phyloP scores from a whole-genome alignment of 2,797 vertebrate species.

The Sciurus carolinensis region DNA sequence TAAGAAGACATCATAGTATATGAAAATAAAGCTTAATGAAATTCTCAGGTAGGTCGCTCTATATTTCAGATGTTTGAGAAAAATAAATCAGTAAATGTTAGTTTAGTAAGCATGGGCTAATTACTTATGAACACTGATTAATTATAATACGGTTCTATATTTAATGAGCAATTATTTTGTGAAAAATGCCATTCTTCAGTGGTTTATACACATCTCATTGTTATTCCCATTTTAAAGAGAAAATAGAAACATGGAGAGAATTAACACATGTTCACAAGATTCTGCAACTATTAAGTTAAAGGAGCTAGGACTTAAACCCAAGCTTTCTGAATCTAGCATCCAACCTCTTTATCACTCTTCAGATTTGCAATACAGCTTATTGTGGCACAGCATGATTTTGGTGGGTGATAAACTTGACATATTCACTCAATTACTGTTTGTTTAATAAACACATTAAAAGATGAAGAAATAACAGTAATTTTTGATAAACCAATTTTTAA shows the following conservation, averaged over 20 bases:
- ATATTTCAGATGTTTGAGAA: background rate
- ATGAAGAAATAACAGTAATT: background rate
- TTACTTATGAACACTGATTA: background rate
- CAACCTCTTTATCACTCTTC: background rate
- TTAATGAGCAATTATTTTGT: slow-evolving; percentile 20
- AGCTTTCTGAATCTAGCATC: background rate
- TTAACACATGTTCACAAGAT: background rate
- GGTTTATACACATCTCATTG: background rate
- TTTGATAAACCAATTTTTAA: slow-evolving; percentile 24
- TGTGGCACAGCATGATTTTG: slow-evolving; percentile 8
- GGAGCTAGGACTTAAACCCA: background rate
- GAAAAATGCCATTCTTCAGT: slow-evolving; percentile 1
- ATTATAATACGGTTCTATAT: slow-evolving; percentile 22
- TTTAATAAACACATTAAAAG: background rate
- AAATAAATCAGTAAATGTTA: background rate
- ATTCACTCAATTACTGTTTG: background rate
- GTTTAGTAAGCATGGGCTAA: background rate
- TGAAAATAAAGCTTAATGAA: slow-evolving; percentile 39
- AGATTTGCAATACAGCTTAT: slow-evolving; percentile 9
- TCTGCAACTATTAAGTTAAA: background rate
- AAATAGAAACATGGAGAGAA: background rate
- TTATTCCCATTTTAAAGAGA: slow-evolving; percentile 52
- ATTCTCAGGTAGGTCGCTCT: background rate
- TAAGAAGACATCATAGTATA: slow-evolving; percentile 7
- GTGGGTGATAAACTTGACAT: background rate